Evolutionary conservation across 2,888 invertebrate species (phyloP), one percentile per base, ranked within the genome.

Genomic region (Epinotia ramella): DNA sequence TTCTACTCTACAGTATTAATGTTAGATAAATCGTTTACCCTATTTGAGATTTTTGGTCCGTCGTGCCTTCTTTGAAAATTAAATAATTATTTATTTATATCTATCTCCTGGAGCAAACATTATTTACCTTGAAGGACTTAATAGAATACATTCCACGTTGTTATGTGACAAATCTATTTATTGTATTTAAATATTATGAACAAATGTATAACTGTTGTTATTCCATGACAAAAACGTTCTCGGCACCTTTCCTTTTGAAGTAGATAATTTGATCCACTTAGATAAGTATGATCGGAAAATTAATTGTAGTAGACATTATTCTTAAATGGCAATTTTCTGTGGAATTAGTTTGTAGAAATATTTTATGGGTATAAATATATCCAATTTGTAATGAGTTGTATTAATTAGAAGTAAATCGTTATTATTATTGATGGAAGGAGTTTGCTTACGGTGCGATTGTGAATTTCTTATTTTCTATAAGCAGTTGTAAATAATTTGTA

Each of bases 401-500:
- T 72, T 77, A 20, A 83, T 85, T 88, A 85, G 86, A 86, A 89
- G 89, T 89, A 89, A 85, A 90, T 91, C 91, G 53, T 53, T 69
- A 60, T 60, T 28, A 59, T 63, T 66, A 60, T 63, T 76, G 44
- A 66, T 33, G 83, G 85, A 81, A 84, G 89, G 86, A 88, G 87
- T 88, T 90, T 89, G 91, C 90, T 92, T 90, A 86, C 81, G 88
- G 87, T 91, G 88, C 88, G 89, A 91, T 90, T 90, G 88, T 88
- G 87, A 89, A 86, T 90, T 82, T 87, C 84, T 86, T 90, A 86
- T 79, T 83, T 87, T 89, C 81, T 40, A 85, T 85, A 87, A 88
- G 85, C 88, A 81, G 84, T 84, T 94, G 93, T 94, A 94, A 91
- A 93, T 93, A 94, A 86, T 90, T 91, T 91, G 80, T 87, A 86